These are phyloP conservation scores for Alouatta palliata DNA, from an alignment of 2,113 vertebrate species.

Conservation along the genomic window DNA sequence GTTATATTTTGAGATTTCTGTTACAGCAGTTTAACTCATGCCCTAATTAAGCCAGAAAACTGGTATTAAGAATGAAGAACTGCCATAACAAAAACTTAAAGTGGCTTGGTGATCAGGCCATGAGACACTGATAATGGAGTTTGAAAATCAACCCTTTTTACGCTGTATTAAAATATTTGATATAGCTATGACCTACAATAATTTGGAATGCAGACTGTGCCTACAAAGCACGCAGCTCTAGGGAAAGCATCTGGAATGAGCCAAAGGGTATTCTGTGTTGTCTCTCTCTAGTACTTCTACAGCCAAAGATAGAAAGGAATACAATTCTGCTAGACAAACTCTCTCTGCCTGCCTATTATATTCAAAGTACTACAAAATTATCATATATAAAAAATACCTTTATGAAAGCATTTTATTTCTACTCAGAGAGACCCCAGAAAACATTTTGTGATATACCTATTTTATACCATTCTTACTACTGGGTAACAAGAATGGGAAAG, in stretches of 20 bases:
- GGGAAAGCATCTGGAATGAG: background rate
- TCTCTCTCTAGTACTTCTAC: background rate
- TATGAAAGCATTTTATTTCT: background rate
- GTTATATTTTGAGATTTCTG: background rate
- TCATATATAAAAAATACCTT: background rate
- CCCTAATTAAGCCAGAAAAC: background rate
- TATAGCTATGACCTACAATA: background rate
- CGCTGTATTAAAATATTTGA: background rate
- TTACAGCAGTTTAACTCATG: background rate
- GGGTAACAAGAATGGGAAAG: background rate
- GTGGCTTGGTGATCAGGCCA: background rate
- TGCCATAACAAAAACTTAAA: background rate
- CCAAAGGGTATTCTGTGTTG: background rate
- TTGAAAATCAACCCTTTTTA: background rate
- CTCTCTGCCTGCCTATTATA: background rate
- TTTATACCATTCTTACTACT: background rate
- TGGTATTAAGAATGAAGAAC: background rate
- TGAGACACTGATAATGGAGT: background rate
- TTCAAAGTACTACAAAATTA: background rate
- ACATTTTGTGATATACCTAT: background rate
- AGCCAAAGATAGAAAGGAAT: background rate
- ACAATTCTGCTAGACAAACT: background rate
- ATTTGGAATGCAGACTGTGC: background rate
- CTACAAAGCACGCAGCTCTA: background rate
- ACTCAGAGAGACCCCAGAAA: background rate